Evolutionary conservation across 2,113 vertebrate genomes (phyloP), one percentile per base, ranked within the genome.

Genomic region (Amphilophus citrinellus): DNA sequence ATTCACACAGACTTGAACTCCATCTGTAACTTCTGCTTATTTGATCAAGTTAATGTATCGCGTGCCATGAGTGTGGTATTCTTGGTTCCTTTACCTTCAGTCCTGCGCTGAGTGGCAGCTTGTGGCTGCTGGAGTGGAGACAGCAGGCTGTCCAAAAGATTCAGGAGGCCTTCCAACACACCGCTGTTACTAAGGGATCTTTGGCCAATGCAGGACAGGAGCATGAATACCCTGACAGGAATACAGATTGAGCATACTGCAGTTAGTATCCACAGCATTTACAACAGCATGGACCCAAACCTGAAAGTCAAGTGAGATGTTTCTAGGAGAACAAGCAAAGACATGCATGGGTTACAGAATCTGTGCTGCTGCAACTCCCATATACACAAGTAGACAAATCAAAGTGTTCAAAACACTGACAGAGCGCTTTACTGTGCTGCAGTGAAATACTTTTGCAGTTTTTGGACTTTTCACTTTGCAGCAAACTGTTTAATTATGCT

Each of bases 141-240:
- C 75, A 99, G 91, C 86, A 99, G 94, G 85, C 96, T 97, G 96
- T 99, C 98, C 93, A 99, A 94, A 6, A 99, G 97, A 95, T 99
- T 99, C 63, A 99, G 96, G 65, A 99, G 97, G 71, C 98, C 97
- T 96, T 99, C 98, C 83, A 99, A 91, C 76, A 99, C 98, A 17
- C 98, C 98, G 82, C 98, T 99, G 95, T 99, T 99, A 94, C 98
- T 98, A 90, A 99, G 95, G 6, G 98, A 99, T 95, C 98, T 96
- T 93, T 99, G 98, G 92, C 98, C 98, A 91, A 99, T 98, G 94
- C 98, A 99, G 87, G 98, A 99, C 93, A 99, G 97, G 71, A 99
- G 96, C 97, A 99, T 98, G 92, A 99, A 99, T 82, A 99, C 98
- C 90, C 98, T 99, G 93, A 4, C 3, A 42, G 15, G 8, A 44